Conservation (phyloP, 2,113 vertebrate species). For the Morone chrysops region DNA sequence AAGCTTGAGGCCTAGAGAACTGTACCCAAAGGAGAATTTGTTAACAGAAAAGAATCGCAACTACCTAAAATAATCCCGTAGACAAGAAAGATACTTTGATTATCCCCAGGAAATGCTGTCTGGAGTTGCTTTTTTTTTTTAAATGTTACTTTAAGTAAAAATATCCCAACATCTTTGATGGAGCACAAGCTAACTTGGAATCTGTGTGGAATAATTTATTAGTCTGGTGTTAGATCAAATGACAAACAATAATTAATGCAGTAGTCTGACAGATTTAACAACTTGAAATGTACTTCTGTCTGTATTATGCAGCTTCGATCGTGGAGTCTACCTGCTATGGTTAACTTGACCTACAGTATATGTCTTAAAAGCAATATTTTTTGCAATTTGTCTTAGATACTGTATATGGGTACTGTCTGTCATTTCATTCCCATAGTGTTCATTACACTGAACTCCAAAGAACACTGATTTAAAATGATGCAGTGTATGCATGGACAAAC, state of each 20-base stretch:
- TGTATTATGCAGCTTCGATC: not conserved
- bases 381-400: not conserved
- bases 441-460: not conserved
- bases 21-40: conserved; percentile 32
- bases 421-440: not conserved
- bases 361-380: not conserved
- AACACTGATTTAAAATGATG: not conserved
- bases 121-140: not conserved
- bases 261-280: not conserved
- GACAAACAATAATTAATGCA: not conserved
- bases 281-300: not conserved
- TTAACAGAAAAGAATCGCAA: conserved; percentile 3
- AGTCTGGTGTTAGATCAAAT: not conserved
- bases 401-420: not conserved
- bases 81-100: conserved; percentile 13
- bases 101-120: conserved; percentile 27
- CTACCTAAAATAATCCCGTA: conserved; percentile 20
- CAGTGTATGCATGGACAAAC: too few species aligned
- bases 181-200: conserved; percentile 2
- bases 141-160: conserved; percentile 4
- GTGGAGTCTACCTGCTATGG: not conserved
- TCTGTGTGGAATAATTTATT: not conserved
- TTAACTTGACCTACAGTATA: not conserved
- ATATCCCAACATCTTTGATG: not conserved
- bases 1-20: conserved; percentile 7